phyloP scores from a whole-genome alignment of 2,797 vertebrate genomes.

The Pangasius djambal region DNA sequence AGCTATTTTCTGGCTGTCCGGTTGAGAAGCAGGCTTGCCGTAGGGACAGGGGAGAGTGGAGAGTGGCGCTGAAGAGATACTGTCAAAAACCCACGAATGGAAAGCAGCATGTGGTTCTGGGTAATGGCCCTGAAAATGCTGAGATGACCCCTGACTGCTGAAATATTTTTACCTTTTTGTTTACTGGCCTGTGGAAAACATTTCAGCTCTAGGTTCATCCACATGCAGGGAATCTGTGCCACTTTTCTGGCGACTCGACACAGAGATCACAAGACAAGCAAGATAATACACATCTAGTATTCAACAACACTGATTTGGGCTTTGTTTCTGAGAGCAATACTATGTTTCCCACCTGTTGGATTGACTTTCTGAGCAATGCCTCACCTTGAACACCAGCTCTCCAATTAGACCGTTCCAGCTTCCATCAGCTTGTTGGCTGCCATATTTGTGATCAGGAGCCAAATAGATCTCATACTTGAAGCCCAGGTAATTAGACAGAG shows the following conservation, averaged over 20 bases:
- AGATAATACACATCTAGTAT: not conserved
- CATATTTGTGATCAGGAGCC: constrained; percentile 95
- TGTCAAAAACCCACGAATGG: constrained; percentile 50
- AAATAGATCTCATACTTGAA: constrained; percentile 98
- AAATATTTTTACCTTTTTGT: constrained; percentile 44
- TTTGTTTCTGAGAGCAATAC: not conserved
- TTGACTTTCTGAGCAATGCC: constrained; percentile 39
- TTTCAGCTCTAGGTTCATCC: constrained; percentile 27
- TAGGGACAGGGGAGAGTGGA: constrained; percentile 23
- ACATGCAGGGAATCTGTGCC: constrained; percentile 12
- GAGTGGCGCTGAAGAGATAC: constrained; percentile 33
- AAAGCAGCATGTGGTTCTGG: constrained; percentile 57
- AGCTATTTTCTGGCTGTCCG: constrained; percentile 36
- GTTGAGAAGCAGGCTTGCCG: constrained; percentile 34
- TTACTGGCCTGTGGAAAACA: constrained; percentile 21
- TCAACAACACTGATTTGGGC: not conserved
- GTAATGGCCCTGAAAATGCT: constrained; percentile 61
- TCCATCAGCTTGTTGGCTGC: constrained; percentile 90
- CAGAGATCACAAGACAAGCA: not conserved
- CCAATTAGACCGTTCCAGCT: constrained; percentile 97
- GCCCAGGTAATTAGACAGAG: constrained; percentile 93
- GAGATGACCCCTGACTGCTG: constrained; percentile 55
- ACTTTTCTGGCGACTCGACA: constrained; percentile 30
- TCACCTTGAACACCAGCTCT: constrained; percentile 96
- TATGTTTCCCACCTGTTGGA: not conserved